These are phyloP conservation scores for Heliothis subflexa DNA, from an alignment of 1,140 invertebrate species.

Conservation along the genomic window DNA sequence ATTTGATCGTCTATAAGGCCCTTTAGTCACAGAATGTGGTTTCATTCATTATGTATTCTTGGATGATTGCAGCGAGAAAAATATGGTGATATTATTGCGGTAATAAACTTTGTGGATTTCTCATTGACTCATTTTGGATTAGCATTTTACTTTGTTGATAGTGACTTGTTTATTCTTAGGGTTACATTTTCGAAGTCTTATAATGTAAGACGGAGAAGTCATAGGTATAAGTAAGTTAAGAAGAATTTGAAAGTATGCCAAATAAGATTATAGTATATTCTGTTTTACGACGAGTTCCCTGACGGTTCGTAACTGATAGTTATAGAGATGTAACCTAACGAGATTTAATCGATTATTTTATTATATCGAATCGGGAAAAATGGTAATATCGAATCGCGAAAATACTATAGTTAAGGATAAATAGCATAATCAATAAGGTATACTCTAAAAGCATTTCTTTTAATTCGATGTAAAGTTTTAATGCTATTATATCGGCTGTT, in stretches of 20 bases:
- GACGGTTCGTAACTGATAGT: no score
- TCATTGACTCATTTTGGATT: constrained; percentile 25
- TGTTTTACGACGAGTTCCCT: no score
- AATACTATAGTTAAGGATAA: no score
- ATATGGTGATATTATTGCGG: constrained; percentile 27
- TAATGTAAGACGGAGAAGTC: background rate
- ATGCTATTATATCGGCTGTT: no score
- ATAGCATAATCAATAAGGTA: background rate
- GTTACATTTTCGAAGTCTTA: background rate
- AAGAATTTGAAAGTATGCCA: no score
- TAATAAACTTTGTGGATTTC: constrained; percentile 28
- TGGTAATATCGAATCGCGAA: no score
- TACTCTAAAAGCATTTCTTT: background rate
- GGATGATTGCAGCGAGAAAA: constrained; percentile 23
- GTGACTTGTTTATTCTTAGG: background rate
- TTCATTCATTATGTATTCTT: constrained; percentile 27
- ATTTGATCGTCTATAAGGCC: background rate
- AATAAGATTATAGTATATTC: no score
- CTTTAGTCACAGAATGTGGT: constrained; percentile 16
- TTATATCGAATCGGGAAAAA: no score
- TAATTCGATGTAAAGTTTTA: no score
- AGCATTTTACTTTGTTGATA: background rate
- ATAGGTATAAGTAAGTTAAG: background rate
- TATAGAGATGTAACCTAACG: no score
- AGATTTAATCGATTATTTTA: no score